phyloP scores from a whole-genome alignment of 35 echinoderm and acorn worm genomes.

The Ophioderma brevispina region DNA sequence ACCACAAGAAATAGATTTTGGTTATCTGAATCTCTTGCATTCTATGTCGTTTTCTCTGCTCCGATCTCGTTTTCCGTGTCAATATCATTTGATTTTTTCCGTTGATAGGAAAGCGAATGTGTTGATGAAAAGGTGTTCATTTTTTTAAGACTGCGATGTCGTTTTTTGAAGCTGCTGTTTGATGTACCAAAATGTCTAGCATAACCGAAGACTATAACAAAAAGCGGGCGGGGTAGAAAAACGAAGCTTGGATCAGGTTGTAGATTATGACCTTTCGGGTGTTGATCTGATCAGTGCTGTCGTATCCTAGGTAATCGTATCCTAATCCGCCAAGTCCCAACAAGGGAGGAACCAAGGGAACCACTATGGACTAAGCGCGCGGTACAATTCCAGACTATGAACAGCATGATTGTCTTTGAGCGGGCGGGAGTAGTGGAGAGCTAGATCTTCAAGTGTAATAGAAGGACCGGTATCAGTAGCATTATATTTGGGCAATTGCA shows the following conservation, averaged over 20 bases:
- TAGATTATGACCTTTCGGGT: slow-evolving; percentile 22
- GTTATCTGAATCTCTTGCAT: slow-evolving; percentile 39
- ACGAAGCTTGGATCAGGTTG: slow-evolving; percentile 39
- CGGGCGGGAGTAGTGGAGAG: too few species aligned
- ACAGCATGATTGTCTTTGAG: too few species aligned
- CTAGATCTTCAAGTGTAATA: too few species aligned
- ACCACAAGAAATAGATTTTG: slow-evolving; percentile 63
- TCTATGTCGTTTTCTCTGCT: neutral
- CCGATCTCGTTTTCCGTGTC: neutral
- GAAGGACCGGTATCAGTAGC: too few species aligned
- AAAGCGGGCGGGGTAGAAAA: slow-evolving; percentile 39
- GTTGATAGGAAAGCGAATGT: neutral
- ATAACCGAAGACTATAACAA: slow-evolving; percentile 68
- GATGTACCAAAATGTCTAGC: slow-evolving; percentile 69
- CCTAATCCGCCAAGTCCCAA: slow-evolving; percentile 60
- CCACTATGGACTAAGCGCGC: too few species aligned
- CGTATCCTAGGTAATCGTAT: slow-evolving; percentile 53
- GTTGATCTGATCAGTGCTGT: slow-evolving; percentile 34
- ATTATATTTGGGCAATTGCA: slow-evolving; percentile 63
- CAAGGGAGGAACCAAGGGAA: slow-evolving; percentile 34
- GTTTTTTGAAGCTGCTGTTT: slow-evolving; percentile 42
- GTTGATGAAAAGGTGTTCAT: neutral
- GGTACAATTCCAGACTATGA: too few species aligned
- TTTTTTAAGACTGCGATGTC: neutral
- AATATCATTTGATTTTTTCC: neutral